Evolutionary conservation across 2,888 invertebrate genomes (phyloP), one percentile per base, ranked within the genome.

Genomic region (Phorcus lineatus): DNA sequence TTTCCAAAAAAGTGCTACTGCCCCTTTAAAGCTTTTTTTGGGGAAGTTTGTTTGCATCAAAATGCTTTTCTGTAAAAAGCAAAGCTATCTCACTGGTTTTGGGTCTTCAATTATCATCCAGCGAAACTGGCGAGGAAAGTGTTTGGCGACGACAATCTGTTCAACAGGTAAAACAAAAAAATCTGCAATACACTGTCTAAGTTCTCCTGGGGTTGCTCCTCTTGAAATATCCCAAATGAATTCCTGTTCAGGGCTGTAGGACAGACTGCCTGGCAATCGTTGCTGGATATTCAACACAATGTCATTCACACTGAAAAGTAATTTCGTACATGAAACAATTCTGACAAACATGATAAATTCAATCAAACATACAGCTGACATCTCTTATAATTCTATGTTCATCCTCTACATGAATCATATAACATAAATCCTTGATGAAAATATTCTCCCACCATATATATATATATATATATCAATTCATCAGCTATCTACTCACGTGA

Each of bases 171-270:
- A 80, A 22, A 78, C 57, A 0, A 89, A 81, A 19, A 81, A 40
- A 7, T 85, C 82, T 28, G 89, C 85, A 6, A 92, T 80, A 4
- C 86, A 83, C 78, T 87, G 85, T 40, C 86, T 82, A 52, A 92
- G 86, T 76, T 84, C 84, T 3, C 80, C 81, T 22, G 86, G 82
- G 17, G 86, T 85, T 17, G 89, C 86, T 1, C 91, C 91, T 17
- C 82, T 79, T 53, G 85, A 81, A 47, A 87, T 86, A 81, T 91
- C 88, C 92, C 92, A 92, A n/a, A 92, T 79, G 47, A 92, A 76
- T 80, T 92, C 92, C 54, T 82, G 77, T 19, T 86, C 78, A 9
- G 87, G 82, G 6, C 81, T 80, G 80, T 92, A 92, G 6, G 80
- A 80, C 47, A 85, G 84, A 0, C 84, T 87, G n/a, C 86, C 88